Evolutionary conservation across 1,140 invertebrate genomes (phyloP), one percentile per base, ranked within the genome.

Genomic region (Radopholus similis): DNA sequence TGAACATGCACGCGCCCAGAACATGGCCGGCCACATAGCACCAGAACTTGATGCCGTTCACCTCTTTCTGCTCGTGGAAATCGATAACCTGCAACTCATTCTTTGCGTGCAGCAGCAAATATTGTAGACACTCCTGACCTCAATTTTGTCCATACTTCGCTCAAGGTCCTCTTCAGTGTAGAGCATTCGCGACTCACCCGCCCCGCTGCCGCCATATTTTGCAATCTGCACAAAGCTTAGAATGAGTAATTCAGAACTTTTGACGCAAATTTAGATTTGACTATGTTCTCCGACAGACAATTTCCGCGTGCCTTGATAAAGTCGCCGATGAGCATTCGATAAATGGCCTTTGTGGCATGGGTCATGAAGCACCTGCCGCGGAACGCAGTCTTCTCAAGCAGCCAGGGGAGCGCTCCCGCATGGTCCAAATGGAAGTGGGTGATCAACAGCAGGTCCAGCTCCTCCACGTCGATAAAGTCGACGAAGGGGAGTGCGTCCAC

Each of bases 231-330:
- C 42, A 21, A 3, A 34, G n/a, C n/a, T n/a, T n/a, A n/a, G n/a
- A n/a, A n/a, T n/a, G n/a, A n/a, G n/a, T n/a, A n/a, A 56, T 4
- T 9, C 26, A 62, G 11, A 55, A 11, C 13, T 32, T 42, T 15
- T 15, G 40, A 42, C 53, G 15, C 53, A 55, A 47, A 15, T 55
- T 55, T 32, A 55, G 15, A 15, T 15, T 15, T 15, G 53, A 13
- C n/a, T n/a, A n/a, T n/a, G n/a, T n/a, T n/a, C n/a, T n/a, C n/a
- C n/a, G n/a, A n/a, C n/a, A 21, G 9, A 82, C 82, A 84, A 81
- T 89, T 88, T n/a, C n/a, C n/a, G n/a, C n/a, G 88, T 91, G 98
- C 95, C 90, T 97, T 97, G 63, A 98, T 97, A 80, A 95, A 98
- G 88, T 99, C 96, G 0, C 95, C 95, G 0, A 99, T 85, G 21